Base-by-base conservation (phyloP, 1,140 invertebrate genomes). In the Penaeus japonicus region DNA sequence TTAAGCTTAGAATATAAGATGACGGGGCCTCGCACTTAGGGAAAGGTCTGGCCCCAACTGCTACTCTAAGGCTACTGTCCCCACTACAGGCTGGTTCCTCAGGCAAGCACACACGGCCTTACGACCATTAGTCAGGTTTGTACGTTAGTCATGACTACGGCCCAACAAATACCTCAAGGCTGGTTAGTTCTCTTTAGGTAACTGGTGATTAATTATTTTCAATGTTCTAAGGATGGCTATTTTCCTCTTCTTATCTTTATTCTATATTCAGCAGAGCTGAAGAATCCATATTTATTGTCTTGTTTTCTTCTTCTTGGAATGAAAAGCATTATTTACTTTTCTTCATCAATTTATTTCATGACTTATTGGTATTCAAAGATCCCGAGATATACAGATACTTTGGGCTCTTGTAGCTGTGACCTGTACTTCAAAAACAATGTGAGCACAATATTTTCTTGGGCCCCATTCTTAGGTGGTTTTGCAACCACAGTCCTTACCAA, bases 61-160 rank as follows among this genome's bases (percentile, higher is more conserved):
- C 77, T 79, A 73, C 7, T 55, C 70, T 83, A 83, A 20, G 87
- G 87, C 87, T 88, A 83, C 87, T 88, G 87, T 88, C 87, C 84
- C 80, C 87, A 88, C 80, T 84, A 88, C 87, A 83, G 80, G 87
- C 80, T 88, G 87, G 87, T 88, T 88, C 87, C 87, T 88, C 87
- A 84, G 80, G 87, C 87, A 88, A 83, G 81, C 87, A 78, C 79
- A 77, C 55, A 54, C 79, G 85, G 59, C 53, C 32, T 83, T 84
- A 77, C 55, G 86, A 82, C 79, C 87, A 83, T 88, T 88, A 88
- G 87, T 88, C 54, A 83, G 81, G 87, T 57, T 47, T 83, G 87
- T 88, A 88, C 87, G 87, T 88, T 88, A 88, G 87, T 88, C 87
- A 88, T 88, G 79, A 83, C 87, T 88, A 88, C 87, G 73, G 87